Conservation (phyloP, 2,888 invertebrate genomes). For the Eurytoma adleriae region DNA sequence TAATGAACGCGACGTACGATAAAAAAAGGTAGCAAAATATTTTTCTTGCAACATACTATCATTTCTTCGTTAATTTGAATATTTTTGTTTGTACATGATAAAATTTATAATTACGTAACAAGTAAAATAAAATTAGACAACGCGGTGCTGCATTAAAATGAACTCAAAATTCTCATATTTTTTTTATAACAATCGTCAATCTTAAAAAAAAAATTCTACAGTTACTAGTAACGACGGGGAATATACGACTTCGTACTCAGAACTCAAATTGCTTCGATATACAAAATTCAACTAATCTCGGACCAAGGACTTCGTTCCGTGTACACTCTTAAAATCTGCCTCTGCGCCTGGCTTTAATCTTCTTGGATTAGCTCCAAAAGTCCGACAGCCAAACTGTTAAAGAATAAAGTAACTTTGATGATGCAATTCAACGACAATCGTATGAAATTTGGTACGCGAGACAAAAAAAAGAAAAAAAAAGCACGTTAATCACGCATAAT, state of each 20-base stretch:
- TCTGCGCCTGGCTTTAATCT: constrained; percentile 32
- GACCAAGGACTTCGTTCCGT: constrained; percentile 31
- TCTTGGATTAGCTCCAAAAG: constrained; percentile 57
- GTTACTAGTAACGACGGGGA: constrained; percentile 22
- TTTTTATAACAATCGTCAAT: constrained; percentile 32
- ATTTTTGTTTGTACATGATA: not conserved
- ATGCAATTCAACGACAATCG: too few species aligned
- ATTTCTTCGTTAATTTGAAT: too few species aligned
- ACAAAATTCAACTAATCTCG: constrained; percentile 47
- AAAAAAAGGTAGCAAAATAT: too few species aligned
- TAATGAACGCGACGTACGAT: too few species aligned
- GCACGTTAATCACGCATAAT: too few species aligned
- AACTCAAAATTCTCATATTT: constrained; percentile 37
- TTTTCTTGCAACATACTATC: too few species aligned
- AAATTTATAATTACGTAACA: constrained; percentile 3
- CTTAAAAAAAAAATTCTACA: constrained; percentile 38
- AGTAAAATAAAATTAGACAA: constrained; percentile 15
- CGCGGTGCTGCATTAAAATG: constrained; percentile 17
- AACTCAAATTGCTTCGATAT: constrained; percentile 50
- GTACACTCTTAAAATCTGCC: constrained; percentile 49
- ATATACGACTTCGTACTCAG: constrained; percentile 26
- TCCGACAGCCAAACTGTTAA: constrained; percentile 56
- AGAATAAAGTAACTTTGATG: constrained; percentile 33
- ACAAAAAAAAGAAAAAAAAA: too few species aligned
- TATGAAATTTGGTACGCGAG: too few species aligned